Evolutionary conservation across 2,888 invertebrate species (phyloP), one percentile per base, ranked within the genome.

Genomic region (Caenorhabditis japonica): DNA sequence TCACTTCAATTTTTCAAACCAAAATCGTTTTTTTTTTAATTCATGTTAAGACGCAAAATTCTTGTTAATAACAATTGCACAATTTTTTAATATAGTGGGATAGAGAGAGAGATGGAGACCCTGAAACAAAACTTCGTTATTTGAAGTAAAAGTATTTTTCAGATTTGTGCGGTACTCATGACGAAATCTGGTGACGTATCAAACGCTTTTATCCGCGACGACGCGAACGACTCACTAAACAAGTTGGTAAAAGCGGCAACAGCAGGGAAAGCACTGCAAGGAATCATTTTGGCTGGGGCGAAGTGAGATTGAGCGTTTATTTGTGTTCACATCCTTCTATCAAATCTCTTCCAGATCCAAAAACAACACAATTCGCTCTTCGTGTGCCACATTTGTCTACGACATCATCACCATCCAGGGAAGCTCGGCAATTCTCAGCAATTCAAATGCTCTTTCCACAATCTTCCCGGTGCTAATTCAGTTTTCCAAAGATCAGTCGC

Each of bases 131-230:
- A n/a, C n/a, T n/a, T n/a, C n/a, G n/a, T n/a, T n/a, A n/a, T n/a
- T 8, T 10, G 1, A 21, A 21, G 21, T 0, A 33, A 13, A 92
- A 75, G 33, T 17, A n/a, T 21, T 2, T 52, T 64, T 23, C 59
- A 80, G 80, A 70, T 72, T 27, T 64, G 75, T 10, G 56, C 62
- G 3, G 83, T 84, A 25, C 78, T 84, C 8, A 59, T 83, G 72
- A 56, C 55, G 2, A 79, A 79, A 41, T 58, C 83, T 2, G 84
- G 84, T 52, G 94, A 95, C 0, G 97, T 97, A 87, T 95, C 94
- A 7, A 96, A 95, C 89, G 92, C 93, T 82, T 96, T 97, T 88
- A 91, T 97, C 53, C 91, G 95, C 21, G 93, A 93, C 34, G 97
- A 97, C 88, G 94, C 95, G 3, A 92, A 92, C 64, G 90, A 91